Conservation (phyloP, 2,797 vertebrate genomes). For the Leuciscus waleckii region DNA sequence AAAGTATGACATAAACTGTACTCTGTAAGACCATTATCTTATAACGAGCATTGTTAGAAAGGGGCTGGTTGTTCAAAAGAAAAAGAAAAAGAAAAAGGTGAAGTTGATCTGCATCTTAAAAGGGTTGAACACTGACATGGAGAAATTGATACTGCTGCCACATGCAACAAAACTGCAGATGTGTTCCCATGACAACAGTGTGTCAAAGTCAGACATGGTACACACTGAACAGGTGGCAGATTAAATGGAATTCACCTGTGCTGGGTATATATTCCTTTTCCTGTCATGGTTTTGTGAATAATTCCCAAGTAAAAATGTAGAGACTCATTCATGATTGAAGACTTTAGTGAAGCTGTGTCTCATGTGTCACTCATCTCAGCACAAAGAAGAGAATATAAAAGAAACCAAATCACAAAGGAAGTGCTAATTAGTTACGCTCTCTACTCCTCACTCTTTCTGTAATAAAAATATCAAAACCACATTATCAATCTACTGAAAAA, state of each 20-base stretch:
- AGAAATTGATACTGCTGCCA: neutral
- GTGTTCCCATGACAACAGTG: conserved; percentile 58
- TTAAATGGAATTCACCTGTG: neutral
- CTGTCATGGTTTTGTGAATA: neutral
- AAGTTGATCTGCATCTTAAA: conserved; percentile 16
- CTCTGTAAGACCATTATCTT: neutral
- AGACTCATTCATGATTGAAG: neutral
- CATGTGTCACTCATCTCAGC: too few relatives aligned
- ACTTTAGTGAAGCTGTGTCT: neutral
- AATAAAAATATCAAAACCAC: conserved; percentile 1
- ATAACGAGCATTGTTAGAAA: neutral
- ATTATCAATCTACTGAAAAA: neutral
- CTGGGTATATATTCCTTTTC: neutral
- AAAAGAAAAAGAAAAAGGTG: neutral
- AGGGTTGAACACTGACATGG: neutral
- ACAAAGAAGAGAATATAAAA: neutral
- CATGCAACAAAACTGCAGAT: conserved; percentile 22
- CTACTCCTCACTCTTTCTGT: neutral
- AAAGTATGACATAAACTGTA: neutral
- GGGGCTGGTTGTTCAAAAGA: neutral
- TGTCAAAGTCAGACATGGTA: conserved; percentile 9
- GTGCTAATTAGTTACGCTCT: neutral
- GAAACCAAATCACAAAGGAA: neutral
- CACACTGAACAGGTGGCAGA: neutral
- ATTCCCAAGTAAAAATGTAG: neutral